Evolutionary conservation across 2,113 vertebrate genomes (phyloP).

Genomic region (Callorhinus ursinus): DNA sequence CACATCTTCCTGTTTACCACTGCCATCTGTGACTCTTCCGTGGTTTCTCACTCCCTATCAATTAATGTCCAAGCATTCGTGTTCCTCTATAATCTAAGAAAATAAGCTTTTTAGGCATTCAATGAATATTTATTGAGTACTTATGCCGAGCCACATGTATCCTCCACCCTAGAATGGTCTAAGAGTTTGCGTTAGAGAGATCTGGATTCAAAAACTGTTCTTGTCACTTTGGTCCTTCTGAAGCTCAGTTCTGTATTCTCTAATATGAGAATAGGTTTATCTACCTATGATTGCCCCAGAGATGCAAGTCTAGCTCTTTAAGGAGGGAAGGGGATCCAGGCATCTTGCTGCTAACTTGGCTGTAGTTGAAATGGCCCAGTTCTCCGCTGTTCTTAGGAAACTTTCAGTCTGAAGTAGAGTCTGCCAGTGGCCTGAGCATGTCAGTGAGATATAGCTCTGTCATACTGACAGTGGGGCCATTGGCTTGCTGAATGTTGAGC

Average conservation of each 20-base stretch:
- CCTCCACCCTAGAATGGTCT: background rate
- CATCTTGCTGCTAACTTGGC: background rate
- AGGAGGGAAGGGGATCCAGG: background rate
- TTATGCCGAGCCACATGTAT: background rate
- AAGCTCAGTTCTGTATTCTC: background rate
- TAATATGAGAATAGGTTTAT: background rate
- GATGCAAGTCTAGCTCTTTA: too few species aligned
- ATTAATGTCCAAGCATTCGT: background rate
- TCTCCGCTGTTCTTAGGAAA: background rate
- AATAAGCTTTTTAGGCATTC: background rate
- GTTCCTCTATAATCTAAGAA: background rate
- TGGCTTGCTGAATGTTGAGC: background rate
- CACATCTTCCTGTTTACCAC: background rate
- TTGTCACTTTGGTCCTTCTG: background rate
- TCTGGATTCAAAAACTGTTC: background rate
- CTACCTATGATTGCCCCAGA: too few species aligned
- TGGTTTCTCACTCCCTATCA: background rate
- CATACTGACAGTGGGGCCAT: background rate
- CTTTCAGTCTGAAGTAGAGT: background rate
- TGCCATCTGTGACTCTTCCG: background rate
- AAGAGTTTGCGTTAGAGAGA: background rate
- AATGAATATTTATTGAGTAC: background rate
- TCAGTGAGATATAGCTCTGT: background rate
- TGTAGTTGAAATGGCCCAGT: background rate
- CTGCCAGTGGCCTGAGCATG: background rate